Evolutionary conservation across 1,140 invertebrate genomes (phyloP).

Genomic region (Neelides sp.): DNA sequence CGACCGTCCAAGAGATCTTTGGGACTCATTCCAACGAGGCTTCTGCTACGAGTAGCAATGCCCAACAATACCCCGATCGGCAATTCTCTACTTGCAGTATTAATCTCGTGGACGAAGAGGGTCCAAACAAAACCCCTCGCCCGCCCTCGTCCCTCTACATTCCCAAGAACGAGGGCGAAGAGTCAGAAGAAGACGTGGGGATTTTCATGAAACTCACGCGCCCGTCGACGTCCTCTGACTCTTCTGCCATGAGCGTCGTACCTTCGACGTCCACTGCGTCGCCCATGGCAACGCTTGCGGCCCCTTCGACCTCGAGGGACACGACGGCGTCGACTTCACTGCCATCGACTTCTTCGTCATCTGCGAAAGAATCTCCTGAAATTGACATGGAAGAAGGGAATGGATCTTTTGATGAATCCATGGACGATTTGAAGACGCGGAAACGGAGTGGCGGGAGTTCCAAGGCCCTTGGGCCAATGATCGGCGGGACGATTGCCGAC

Average conservation of each 20-base stretch:
- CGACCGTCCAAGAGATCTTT: conserved; percentile 28
- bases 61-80: neutral
- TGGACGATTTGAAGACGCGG: conserved; percentile 14
- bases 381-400: conserved; percentile 1
- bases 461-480: neutral
- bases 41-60: neutral
- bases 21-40: neutral
- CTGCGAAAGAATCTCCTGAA: neutral
- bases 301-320: neutral
- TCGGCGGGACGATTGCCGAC: conserved; percentile 12
- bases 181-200: neutral
- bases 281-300: too few species aligned
- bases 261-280: too few species aligned
- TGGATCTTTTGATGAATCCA: conserved; percentile 3
- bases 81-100: too few species aligned
- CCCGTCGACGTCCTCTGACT: conserved; percentile 2
- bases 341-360: neutral
- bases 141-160: neutral
- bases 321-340: neutral
- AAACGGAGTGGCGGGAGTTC: conserved; percentile 1
- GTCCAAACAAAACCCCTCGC: neutral
- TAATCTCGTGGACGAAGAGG: too few species aligned
- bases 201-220: neutral
- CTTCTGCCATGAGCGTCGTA: too few species aligned
- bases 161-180: neutral